These are phyloP conservation scores for Prionace glauca DNA, from an alignment of 2,797 vertebrate species.

Conservation along the genomic window DNA sequence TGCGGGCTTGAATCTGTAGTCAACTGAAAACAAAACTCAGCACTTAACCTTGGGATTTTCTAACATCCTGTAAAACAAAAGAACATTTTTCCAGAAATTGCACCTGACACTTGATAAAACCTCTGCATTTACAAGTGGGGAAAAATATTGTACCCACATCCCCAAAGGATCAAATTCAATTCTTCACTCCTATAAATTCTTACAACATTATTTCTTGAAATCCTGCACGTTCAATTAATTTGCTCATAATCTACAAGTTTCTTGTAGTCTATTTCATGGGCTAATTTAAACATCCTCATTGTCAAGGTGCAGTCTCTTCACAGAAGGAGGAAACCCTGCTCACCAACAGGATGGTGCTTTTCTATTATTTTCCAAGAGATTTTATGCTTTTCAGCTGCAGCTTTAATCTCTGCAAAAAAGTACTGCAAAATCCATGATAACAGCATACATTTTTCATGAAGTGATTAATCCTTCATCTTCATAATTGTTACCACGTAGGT, in stretches of 20 bases:
- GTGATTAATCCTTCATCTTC: conserved; percentile 51
- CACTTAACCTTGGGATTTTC: not conserved
- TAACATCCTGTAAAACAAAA: not conserved
- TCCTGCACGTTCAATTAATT: not conserved
- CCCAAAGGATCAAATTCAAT: not conserved
- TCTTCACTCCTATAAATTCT: not conserved
- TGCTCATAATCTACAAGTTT: not conserved
- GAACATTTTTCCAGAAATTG: not conserved
- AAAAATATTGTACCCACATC: not conserved
- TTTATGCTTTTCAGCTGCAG: not conserved
- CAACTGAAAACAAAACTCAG: not conserved
- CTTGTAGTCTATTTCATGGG: not conserved
- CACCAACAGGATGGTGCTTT: conserved; percentile 39
- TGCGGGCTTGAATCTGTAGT: not conserved
- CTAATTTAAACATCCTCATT: not conserved
- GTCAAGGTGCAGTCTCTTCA: not conserved
- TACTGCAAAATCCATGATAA: conserved; percentile 47
- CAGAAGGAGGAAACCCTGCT: not conserved
- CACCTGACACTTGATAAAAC: not conserved
- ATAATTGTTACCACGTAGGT: conserved; percentile 50
- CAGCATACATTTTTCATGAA: conserved; percentile 60
- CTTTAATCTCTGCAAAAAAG: conserved; percentile 44
- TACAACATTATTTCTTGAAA: not conserved
- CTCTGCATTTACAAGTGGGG: not conserved
- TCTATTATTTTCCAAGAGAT: conserved; percentile 42